A percentile compares a stretch with the other conserved stretches of the same genome.
Evolutionary conservation across 2,888 invertebrate genomes (phyloP).

Genomic region (Agrotis segetum): DNA sequence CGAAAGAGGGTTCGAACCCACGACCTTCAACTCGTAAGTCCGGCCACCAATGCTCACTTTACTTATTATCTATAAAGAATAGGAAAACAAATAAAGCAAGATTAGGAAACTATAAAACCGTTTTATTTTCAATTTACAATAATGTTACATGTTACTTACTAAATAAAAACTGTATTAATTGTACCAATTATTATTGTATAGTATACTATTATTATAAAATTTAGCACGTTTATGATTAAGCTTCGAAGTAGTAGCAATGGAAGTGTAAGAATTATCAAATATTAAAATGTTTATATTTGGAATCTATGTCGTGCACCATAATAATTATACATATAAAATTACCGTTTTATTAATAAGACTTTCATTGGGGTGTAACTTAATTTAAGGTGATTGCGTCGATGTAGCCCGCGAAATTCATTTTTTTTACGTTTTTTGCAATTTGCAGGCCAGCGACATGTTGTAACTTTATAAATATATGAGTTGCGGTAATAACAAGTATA

Average conservation of each 20-base stretch:
- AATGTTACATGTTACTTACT: constrained; percentile 37
- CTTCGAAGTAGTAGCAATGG: constrained; percentile 33
- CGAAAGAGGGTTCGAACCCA: no score
- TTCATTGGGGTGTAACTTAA: neutral
- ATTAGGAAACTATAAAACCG: constrained; percentile 63
- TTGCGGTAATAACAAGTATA: no score
- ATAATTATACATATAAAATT: neutral
- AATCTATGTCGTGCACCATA: neutral
- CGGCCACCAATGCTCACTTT: no score
- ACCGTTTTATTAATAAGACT: neutral
- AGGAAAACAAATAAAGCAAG: constrained; percentile 39
- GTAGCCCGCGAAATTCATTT: no score
- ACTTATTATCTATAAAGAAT: no score
- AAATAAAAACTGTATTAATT: constrained; percentile 53
- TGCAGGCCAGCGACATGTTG: no score
- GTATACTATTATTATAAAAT: constrained; percentile 32
- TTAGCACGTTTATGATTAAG: constrained; percentile 48
- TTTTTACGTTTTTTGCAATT: no score
- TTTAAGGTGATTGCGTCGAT: no score
- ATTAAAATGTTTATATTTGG: constrained; percentile 9
- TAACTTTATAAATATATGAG: no score
- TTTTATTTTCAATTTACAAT: constrained; percentile 58
- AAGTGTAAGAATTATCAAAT: constrained; percentile 11
- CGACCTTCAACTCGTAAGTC: no score
- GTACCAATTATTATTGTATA: constrained; percentile 36